Evolutionary conservation across 2,888 invertebrate species (phyloP), one percentile per base, ranked within the genome.

Genomic region (Rhopalosiphum nymphaeae): DNA sequence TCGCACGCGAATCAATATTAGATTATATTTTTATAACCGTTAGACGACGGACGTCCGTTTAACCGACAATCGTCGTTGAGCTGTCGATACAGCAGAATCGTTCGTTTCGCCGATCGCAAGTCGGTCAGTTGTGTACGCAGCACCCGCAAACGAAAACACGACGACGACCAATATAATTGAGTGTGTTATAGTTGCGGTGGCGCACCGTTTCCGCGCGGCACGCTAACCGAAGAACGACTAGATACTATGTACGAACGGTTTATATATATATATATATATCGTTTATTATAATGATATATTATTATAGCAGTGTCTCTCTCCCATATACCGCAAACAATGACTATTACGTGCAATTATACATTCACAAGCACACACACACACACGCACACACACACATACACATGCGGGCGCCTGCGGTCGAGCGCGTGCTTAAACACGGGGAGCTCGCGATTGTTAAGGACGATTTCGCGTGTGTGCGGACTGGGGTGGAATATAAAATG

Each of bases 271-370:
- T 53, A 53, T 21, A 53, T 11, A n/a, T n/a, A n/a, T 25, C 21
- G 21, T 25, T 29, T 61, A 61, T 61, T 61, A n/a, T 57, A 61
- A 61, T 61, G 26, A 29, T 61, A 61, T 78, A 36, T 78, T 78
- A 78, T 78, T 36, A 78, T 78, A 21, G 9, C 78, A 36, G 78
- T 78, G 78, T 78, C 7, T 21, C 7, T 21, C 21, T 36, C 44
- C 44, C 44, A 7, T 67, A 78, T 36, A 36, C 36, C 36, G 78
- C 78, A 78, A 78, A 78, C 36, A 78, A 78, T 78, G 36, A 21
- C 36, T 67, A 67, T 78, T 78, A 78, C 78, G 78, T 78, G 78
- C 36, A 78, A 78, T 78, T 78, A 78, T 78, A 36, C 78, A 78
- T 78, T 78, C 78, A 36, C 78, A 29, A 29, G 29, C 29, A 36